A percentile compares a stretch with the other conserved stretches of the same genome.
Conservation (phyloP, 2,113 vertebrate species). For the Datnioides undecimradiatus region DNA sequence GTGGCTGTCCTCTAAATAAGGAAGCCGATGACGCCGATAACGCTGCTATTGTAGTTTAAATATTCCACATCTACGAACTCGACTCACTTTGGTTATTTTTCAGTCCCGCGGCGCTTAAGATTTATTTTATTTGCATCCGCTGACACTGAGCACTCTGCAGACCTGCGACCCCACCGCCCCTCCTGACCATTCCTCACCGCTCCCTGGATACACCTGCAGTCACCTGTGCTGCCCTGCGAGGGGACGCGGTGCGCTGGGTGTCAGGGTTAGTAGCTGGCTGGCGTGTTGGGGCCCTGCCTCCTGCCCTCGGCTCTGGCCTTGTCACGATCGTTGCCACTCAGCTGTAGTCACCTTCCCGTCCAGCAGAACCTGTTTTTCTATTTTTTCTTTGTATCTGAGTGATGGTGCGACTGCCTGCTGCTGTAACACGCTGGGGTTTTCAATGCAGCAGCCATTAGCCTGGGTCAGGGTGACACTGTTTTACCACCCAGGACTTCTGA, state of each 20-base stretch:
- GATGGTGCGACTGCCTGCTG: slow-evolving; percentile 41
- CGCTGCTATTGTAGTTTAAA: not conserved
- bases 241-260: slow-evolving; percentile 7
- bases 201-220: slow-evolving; percentile 34
- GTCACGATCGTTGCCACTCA: slow-evolving; percentile 41
- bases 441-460: slow-evolving; percentile 12
- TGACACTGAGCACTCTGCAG: slow-evolving; percentile 12
- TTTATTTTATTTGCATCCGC: not conserved
- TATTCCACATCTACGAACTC: not conserved
- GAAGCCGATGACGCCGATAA: not conserved
- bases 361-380: slow-evolving; percentile 7
- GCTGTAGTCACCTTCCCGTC: slow-evolving; percentile 39
- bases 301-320: slow-evolving; percentile 37
- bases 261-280: slow-evolving; percentile 52
- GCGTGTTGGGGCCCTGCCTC: slow-evolving; percentile 25
- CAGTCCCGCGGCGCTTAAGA: not conserved
- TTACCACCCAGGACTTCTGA: not conserved
- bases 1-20: not conserved
- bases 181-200: slow-evolving; percentile 60
- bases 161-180: not conserved
- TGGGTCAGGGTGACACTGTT: not conserved
- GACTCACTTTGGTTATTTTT: not conserved
- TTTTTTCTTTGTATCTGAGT: slow-evolving; percentile 24
- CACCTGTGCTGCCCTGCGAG: slow-evolving; percentile 39
- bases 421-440: slow-evolving; percentile 27